phyloP scores from a whole-genome alignment of 2,888 invertebrate species.

The Pyralis farinalis region DNA sequence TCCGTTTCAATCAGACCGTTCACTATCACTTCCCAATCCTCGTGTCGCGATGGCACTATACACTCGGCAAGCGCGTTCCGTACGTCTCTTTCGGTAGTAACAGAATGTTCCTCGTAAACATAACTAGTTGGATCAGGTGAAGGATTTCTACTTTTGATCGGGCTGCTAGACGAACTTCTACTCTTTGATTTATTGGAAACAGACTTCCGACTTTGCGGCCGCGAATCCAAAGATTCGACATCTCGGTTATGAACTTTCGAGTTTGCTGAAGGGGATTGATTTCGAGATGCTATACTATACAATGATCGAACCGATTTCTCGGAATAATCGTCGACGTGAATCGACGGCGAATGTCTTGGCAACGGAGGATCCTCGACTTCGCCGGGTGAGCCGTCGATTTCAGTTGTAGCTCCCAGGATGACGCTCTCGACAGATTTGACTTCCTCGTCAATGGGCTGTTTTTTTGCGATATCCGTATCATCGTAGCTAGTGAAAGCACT shows the following conservation, averaged over 20 bases:
- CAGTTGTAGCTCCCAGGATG: constrained; percentile 27
- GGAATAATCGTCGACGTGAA: constrained; percentile 57
- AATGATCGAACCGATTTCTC: constrained; percentile 45
- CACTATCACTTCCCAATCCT: constrained; percentile 91
- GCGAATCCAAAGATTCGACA: constrained; percentile 21
- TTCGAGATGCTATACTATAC: constrained; percentile 28
- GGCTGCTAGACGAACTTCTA: constrained; percentile 32
- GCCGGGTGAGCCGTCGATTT: constrained; percentile 22
- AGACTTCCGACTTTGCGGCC: constrained; percentile 31
- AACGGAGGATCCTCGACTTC: constrained; percentile 29
- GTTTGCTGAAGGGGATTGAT: constrained; percentile 12
- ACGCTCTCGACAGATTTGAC: constrained; percentile 23
- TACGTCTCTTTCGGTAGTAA: constrained; percentile 49
- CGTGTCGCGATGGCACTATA: constrained; percentile 81
- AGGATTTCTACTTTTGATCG: constrained; percentile 37
- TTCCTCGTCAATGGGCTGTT: constrained; percentile 38
- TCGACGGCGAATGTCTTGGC: constrained; percentile 55
- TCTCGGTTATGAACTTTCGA: constrained; percentile 11
- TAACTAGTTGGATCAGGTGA: constrained; percentile 43
- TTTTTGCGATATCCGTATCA: constrained; percentile 23
- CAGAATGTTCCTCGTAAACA: constrained; percentile 29
- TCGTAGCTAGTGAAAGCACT: constrained; percentile 50
- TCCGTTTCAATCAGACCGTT: constrained; percentile 86
- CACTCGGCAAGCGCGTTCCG: constrained; percentile 63
- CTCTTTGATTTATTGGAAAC: constrained; percentile 32